phyloP scores from a whole-genome alignment of 2,888 invertebrate genomes.

The Mylabris sibirica region DNA sequence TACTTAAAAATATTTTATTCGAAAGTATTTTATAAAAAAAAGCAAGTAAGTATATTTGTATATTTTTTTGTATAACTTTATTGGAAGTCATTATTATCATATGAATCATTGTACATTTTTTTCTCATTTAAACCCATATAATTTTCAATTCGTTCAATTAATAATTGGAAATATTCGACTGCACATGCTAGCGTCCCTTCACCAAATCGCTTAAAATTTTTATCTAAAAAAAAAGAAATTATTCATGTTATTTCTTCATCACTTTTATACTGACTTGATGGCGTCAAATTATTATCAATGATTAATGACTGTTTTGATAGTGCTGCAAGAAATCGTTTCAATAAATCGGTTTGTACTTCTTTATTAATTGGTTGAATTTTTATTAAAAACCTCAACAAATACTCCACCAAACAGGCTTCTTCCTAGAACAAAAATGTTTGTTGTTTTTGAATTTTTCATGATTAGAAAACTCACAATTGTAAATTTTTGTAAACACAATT shows the following conservation, averaged over 20 bases:
- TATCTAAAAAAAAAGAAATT: conserved; percentile 41
- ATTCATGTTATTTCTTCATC: background rate
- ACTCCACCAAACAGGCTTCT: conserved; percentile 74
- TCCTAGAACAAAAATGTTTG: conserved; percentile 63
- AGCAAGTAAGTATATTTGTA: no score
- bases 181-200: conserved; percentile 67
- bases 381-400: conserved; percentile 73
- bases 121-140: conserved; percentile 54
- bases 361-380: conserved; percentile 71
- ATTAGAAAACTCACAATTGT: conserved; percentile 59
- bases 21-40: background rate
- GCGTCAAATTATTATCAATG: conserved; percentile 61
- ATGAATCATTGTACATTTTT: conserved; percentile 46
- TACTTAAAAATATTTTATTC: background rate
- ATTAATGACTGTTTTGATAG: conserved; percentile 72
- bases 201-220: conserved; percentile 64
- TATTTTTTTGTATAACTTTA: conserved; percentile 13
- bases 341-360: conserved; percentile 67
- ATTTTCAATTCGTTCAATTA: conserved; percentile 64
- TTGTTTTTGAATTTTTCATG: background rate
- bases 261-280: conserved; percentile 55
- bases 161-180: conserved; percentile 64
- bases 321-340: conserved; percentile 72
- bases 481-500: conserved; percentile 68
- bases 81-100: conserved; percentile 48